Base-by-base conservation (phyloP, 1,140 invertebrate genomes). In the Grapholita molesta region DNA sequence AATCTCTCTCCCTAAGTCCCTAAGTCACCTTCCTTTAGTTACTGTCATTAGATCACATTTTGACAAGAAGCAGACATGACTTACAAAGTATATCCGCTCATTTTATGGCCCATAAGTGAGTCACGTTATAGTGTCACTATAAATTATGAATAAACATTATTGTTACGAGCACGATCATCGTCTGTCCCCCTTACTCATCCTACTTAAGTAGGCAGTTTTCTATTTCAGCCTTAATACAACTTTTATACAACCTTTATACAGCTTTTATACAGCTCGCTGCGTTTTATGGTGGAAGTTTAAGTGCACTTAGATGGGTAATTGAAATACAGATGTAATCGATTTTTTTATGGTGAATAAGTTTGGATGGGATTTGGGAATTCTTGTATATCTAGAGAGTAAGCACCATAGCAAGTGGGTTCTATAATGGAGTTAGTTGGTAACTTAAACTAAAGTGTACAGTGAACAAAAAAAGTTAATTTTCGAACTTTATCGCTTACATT, bases 191-290 rank as follows among this genome's bases (percentile, higher is more conserved):
- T 42, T 35, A 65, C 32, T 65, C 32, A 25, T 65, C 21, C 15
- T n/a, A 38, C 35, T 48, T 18, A 48, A 48, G 42, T 48, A 48
- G 42, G 42, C 42, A 48, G 35, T 38, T 38, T 48, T 48, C 42
- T 21, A 48, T 48, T 48, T 48, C 18, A 48, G 42, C 42, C 21
- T 18, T 21, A 48, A 48, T 48, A 48, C 28, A 30, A 7, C 28
- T 30, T 30, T 30, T 7, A 4, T 4, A 30, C 28, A 30, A 4
- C 28, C n/a, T n/a, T 30, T 30, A 30, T 30, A 30, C 42, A 21
- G 42, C 42, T 48, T 48, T 78, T 71, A 78, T 74, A 68, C 55
- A 64, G 70, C 68, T 70, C 71, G 70, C 67, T 74, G 70, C 64
- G 70, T 48, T 48, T 48, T 48, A 48, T 48, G 42, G 42, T n/a